A percentile compares a stretch with the other conserved stretches of the same genome.
These are phyloP conservation scores for Protaetia brevitarsis DNA, from an alignment of 1,140 invertebrate genomes.

Conservation along the genomic window DNA sequence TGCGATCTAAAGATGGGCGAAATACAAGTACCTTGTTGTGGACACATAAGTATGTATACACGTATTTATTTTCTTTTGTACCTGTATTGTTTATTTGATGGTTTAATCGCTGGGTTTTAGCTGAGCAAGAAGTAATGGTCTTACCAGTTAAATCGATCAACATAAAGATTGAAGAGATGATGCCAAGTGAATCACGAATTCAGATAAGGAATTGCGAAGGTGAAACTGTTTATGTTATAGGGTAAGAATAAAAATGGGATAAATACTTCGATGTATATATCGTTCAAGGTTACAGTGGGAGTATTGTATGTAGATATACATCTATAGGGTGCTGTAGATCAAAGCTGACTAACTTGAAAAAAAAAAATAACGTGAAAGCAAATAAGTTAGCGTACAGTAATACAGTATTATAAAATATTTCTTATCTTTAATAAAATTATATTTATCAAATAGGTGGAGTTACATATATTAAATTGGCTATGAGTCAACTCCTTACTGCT, in stretches of 20 bases:
- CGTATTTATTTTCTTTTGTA: neutral
- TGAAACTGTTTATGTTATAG: slow-evolving; percentile 44
- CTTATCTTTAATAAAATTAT: too few relatives aligned
- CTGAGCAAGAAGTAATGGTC: slow-evolving; percentile 53
- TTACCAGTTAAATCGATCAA: slow-evolving; percentile 56
- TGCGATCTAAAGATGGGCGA: slow-evolving; percentile 45
- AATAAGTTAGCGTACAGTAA: too few relatives aligned
- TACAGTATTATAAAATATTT: too few relatives aligned
- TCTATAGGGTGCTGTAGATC: too few relatives aligned
- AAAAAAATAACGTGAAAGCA: too few relatives aligned
- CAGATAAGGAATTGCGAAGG: slow-evolving; percentile 50
- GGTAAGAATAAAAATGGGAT: slow-evolving; percentile 30
- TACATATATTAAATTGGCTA: too few relatives aligned
- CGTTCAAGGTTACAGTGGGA: too few relatives aligned
- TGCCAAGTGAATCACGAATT: slow-evolving; percentile 55
- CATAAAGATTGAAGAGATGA: slow-evolving; percentile 55
- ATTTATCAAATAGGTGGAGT: too few relatives aligned
- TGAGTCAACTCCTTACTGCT: too few relatives aligned
- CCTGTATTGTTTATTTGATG: neutral
- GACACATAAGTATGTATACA: neutral
- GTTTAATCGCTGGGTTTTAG: slow-evolving; percentile 35
- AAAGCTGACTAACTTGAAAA: too few relatives aligned
- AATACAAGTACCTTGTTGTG: slow-evolving; percentile 1
- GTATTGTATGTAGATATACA: too few relatives aligned
- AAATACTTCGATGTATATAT: neutral